These are phyloP conservation scores for Flexamia atlantica DNA, from an alignment of 2,888 invertebrate genomes.

Conservation along the genomic window DNA sequence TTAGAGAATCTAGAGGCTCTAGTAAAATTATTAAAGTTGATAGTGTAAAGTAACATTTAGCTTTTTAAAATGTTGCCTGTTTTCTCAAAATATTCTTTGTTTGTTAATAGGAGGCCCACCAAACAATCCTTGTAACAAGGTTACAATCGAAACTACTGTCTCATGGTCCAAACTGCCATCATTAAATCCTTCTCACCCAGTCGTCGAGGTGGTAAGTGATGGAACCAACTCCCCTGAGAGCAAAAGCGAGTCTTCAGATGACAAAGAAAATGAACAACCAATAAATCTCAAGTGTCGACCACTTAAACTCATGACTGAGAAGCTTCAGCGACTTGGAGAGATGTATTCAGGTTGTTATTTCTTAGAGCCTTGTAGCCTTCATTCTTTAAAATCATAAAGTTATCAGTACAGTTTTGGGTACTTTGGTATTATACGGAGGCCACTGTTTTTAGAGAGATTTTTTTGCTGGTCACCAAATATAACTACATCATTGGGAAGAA, in stretches of 20 bases:
- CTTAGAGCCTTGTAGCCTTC: too few species aligned
- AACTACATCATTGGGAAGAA: too few species aligned
- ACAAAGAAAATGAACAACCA: neutral
- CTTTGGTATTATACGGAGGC: too few species aligned
- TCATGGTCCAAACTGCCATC: neutral
- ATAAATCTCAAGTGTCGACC: neutral
- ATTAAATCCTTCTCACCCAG: neutral
- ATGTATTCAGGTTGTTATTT: neutral
- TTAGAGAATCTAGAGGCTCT: too few species aligned
- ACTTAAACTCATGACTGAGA: neutral
- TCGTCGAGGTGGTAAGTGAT: neutral
- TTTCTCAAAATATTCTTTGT: too few species aligned
- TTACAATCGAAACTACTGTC: constrained; percentile 1
- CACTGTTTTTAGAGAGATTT: too few species aligned
- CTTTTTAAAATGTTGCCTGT: too few species aligned
- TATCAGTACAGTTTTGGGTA: too few species aligned
- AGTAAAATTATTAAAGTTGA: too few species aligned
- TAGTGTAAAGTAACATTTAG: too few species aligned
- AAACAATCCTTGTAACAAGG: neutral
- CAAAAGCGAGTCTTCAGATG: neutral
- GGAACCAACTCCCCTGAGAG: neutral
- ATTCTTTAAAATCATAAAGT: too few species aligned
- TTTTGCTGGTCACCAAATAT: too few species aligned
- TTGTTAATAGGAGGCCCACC: neutral
- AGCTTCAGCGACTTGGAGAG: neutral